A percentile compares a stretch with the other conserved stretches of the same genome.
Conservation (phyloP, 2,113 vertebrate genomes). For the Anseranas semipalmata region DNA sequence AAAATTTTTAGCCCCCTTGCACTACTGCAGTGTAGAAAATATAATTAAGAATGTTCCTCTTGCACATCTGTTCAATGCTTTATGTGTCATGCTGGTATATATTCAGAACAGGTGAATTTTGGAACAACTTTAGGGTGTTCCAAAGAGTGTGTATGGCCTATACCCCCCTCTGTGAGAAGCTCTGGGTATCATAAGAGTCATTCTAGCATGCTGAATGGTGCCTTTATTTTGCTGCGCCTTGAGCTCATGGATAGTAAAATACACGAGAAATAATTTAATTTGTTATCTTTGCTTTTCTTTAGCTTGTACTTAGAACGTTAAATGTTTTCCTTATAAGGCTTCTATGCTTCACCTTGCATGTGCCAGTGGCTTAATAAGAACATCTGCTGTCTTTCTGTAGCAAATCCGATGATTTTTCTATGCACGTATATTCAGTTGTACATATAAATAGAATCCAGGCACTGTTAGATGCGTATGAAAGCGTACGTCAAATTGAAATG, state of each 20-base stretch:
- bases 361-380: slow-evolving; percentile 70
- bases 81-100: background rate
- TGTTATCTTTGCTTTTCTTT: slow-evolving; percentile 53
- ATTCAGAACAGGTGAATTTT: background rate
- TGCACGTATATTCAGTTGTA: slow-evolving; percentile 64
- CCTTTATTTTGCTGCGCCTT: background rate
- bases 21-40: background rate
- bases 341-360: slow-evolving; percentile 55
- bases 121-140: background rate
- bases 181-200: background rate
- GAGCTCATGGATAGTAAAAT: slow-evolving; percentile 42
- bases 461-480: slow-evolving; percentile 39
- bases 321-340: slow-evolving; percentile 55
- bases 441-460: slow-evolving; percentile 55
- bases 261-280: slow-evolving; percentile 35
- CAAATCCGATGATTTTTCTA: slow-evolving; percentile 52
- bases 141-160: background rate
- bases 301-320: slow-evolving; percentile 33
- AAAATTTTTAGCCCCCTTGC: background rate
- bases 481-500: slow-evolving; percentile 49
- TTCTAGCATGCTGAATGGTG: background rate
- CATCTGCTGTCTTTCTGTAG: slow-evolving; percentile 72
- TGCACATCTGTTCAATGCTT: slow-evolving; percentile 12
- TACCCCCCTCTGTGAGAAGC: background rate
- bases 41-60: background rate